Conservation (phyloP, 2,113 vertebrate species). For the Lagopus muta region DNA sequence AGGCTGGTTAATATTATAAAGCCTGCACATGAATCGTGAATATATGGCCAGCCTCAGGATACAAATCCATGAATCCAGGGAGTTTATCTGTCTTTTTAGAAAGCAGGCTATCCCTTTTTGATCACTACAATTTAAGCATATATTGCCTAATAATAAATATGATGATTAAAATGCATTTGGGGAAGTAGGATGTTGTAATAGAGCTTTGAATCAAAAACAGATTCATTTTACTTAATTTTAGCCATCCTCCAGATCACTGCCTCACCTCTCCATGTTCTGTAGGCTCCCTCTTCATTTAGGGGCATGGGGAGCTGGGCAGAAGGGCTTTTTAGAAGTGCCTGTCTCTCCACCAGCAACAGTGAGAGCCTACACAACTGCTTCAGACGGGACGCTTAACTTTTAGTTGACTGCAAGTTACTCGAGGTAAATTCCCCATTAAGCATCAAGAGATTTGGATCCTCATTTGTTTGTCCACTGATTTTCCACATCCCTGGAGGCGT, state of each 20-base stretch:
- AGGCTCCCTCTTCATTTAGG: neutral
- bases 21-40: slow-evolving; percentile 34
- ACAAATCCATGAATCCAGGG: slow-evolving; percentile 38
- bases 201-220: slow-evolving; percentile 36
- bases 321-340: neutral
- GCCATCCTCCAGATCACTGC: slow-evolving; percentile 1
- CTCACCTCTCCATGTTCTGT: neutral
- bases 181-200: slow-evolving; percentile 20
- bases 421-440: neutral
- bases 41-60: slow-evolving; percentile 46
- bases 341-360: slow-evolving; percentile 49
- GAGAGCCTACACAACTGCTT: slow-evolving; percentile 49
- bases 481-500: neutral
- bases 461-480: neutral
- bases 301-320: neutral
- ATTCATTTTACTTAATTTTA: slow-evolving; percentile 53
- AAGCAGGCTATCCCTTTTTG: slow-evolving; percentile 24
- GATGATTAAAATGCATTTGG: slow-evolving; percentile 50
- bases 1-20: slow-evolving; percentile 66
- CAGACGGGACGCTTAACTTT: neutral
- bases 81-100: slow-evolving; percentile 57
- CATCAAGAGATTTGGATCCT: neutral
- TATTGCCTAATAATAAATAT: slow-evolving; percentile 43
- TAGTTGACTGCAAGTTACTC: neutral
- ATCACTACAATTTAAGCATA: slow-evolving; percentile 10